Conservation (phyloP, 1,140 invertebrate genomes). For the Drosophila sucinea region DNA sequence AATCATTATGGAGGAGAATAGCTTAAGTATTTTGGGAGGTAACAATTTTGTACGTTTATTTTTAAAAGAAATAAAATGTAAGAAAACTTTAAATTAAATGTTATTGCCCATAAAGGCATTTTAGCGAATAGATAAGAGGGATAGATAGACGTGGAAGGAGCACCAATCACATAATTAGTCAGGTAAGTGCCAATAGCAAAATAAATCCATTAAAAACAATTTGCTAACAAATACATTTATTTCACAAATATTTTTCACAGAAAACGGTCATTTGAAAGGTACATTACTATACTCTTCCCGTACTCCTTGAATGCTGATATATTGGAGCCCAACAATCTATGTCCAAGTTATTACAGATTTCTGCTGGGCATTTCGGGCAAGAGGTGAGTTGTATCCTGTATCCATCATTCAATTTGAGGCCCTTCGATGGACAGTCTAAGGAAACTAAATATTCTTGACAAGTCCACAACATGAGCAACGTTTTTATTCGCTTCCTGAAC, state of each 20-base stretch:
- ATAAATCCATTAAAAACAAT: not conserved
- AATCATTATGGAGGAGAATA: not conserved
- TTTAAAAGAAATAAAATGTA: slow-evolving; percentile 42
- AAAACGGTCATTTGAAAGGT: too few relatives aligned
- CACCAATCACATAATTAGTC: slow-evolving; percentile 67
- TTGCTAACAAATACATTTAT: not conserved
- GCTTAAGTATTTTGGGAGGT: slow-evolving; percentile 1
- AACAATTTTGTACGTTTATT: slow-evolving; percentile 15
- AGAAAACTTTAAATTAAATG: slow-evolving; percentile 66
- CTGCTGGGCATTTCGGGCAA: slow-evolving; percentile 89
- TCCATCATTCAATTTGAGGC: slow-evolving; percentile 71
- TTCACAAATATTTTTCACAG: too few relatives aligned
- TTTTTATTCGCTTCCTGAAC: slow-evolving; percentile 62
- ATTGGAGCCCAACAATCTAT: slow-evolving; percentile 90
- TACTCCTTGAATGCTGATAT: slow-evolving; percentile 93
- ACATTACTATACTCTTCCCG: slow-evolving; percentile 87
- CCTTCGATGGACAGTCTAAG: slow-evolving; percentile 84
- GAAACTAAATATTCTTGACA: slow-evolving; percentile 63
- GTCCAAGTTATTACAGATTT: slow-evolving; percentile 94
- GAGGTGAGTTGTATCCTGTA: slow-evolving; percentile 82
- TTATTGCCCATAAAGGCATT: slow-evolving; percentile 62
- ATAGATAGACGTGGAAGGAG: slow-evolving; percentile 23
- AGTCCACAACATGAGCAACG: slow-evolving; percentile 41
- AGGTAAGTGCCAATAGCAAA: slow-evolving; percentile 83
- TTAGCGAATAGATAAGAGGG: slow-evolving; percentile 41